Evolutionary conservation across 92 coral and sea anemone species (phyloP).

Genomic region (Galaxea fascicularis): DNA sequence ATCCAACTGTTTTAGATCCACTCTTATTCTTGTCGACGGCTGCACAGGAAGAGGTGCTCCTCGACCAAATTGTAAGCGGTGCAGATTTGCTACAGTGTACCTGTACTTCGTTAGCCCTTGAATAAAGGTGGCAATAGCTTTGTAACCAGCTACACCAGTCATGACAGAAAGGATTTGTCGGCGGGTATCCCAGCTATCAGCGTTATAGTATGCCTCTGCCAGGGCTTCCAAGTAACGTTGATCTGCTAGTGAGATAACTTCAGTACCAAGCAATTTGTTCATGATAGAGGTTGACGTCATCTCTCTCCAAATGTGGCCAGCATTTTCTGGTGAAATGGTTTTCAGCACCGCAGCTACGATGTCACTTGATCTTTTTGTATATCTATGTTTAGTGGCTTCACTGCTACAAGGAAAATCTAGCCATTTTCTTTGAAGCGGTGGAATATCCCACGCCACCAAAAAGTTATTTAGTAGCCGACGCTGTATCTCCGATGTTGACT

Average conservation of each 20-base stretch:
- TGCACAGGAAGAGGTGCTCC: slow-evolving; percentile 14
- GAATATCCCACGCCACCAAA: slow-evolving; percentile 49
- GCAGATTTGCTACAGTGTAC: slow-evolving; percentile 33
- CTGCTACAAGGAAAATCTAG: slow-evolving; percentile 54
- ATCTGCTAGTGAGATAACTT: slow-evolving; percentile 15
- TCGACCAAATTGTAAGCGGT: slow-evolving; percentile 22
- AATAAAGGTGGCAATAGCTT: slow-evolving; percentile 20
- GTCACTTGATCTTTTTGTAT: slow-evolving; percentile 41
- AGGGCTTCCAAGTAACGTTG: slow-evolving; percentile 53
- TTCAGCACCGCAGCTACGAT: slow-evolving; percentile 46
- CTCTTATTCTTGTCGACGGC: slow-evolving; percentile 15
- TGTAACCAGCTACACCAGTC: slow-evolving; percentile 56
- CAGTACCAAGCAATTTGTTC: slow-evolving; percentile 24
- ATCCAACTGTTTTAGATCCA: slow-evolving; percentile 14
- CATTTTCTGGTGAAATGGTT: slow-evolving; percentile 30
- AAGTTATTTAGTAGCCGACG: slow-evolving; percentile 37
- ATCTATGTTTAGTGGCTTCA: slow-evolving; percentile 25
- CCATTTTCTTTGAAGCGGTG: slow-evolving; percentile 55
- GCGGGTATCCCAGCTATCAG: slow-evolving; percentile 56
- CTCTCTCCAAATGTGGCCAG: slow-evolving; percentile 25
- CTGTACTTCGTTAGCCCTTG: slow-evolving; percentile 27
- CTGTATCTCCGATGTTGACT: slow-evolving; percentile 34
- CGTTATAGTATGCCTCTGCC: slow-evolving; percentile 53
- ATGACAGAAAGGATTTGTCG: slow-evolving; percentile 40
- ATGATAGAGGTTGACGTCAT: slow-evolving; percentile 27